Percentiles rank a stretch among this genome's conserved stretches.
Evolutionary conservation across 2,888 invertebrate species (phyloP).

Genomic region (Sinelater perroti): DNA sequence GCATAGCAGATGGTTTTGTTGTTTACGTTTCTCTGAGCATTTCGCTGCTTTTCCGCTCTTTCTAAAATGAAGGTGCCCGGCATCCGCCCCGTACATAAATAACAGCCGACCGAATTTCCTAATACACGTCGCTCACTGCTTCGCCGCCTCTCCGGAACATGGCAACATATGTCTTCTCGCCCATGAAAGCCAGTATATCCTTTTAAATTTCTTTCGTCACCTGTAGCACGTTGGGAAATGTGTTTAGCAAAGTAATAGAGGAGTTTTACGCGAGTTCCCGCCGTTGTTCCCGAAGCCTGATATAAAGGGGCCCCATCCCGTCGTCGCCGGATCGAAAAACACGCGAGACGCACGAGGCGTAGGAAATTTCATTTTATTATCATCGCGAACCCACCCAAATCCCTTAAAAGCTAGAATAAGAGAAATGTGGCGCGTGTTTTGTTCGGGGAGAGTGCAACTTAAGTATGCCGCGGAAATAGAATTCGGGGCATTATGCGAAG

Average conservation of each 20-base stretch:
- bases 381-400: constrained; percentile 1
- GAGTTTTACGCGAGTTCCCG: constrained; percentile 5
- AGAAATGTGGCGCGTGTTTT: no score
- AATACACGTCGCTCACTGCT: no score
- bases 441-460: no score
- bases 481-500: no score
- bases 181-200: constrained; percentile 4
- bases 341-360: constrained; percentile 1
- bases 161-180: constrained; percentile 11
- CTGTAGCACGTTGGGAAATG: constrained; percentile 2
- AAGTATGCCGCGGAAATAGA: no score
- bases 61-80: no score
- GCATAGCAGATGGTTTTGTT: no score
- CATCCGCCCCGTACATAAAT: no score
- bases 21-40: no score
- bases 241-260: constrained; percentile 16
- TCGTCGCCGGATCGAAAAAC: constrained; percentile 6
- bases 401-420: constrained; percentile 11
- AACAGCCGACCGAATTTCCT: no score
- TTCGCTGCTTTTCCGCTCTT: no score
- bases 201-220: constrained; percentile 16
- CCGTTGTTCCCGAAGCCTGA: constrained; percentile 5
- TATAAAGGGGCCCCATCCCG: constrained; percentile 3
- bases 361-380: constrained; percentile 2
- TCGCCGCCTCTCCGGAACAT: no score